Base-by-base conservation (phyloP, 2,888 invertebrate genomes). In the Ligdia adustata region DNA sequence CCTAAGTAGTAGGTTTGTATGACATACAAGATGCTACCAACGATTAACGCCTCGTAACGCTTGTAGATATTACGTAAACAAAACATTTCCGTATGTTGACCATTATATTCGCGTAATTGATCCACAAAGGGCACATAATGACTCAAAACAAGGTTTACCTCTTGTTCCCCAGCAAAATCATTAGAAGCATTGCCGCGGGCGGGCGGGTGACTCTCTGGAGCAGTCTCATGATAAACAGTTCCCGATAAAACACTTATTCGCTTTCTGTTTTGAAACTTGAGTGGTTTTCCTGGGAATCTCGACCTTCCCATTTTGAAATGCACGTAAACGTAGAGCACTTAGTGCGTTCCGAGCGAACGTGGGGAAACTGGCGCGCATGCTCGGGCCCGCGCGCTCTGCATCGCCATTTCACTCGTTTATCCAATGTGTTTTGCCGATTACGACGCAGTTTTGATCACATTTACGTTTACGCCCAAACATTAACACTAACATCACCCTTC, bases 281-380 rank as follows among this genome's bases (percentile, higher is more conserved):
- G 93, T 83, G 96, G 96, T 92, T 95, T 96, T 79, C 96, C 96
- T 80, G 96, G 96, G 93, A 96, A 96, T 92, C 94, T 94, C 87
- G 94, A 94, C 91, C 94, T 93, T 91, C 94, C 94, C 95, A 94
- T 95, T 90, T 91, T 92, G 92, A 82, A 88, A 70, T 81, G 73
- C 84, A 84, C 81, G 81, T 85, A 86, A 87, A 90, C 91, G 90
- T 89, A 87, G 82, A 79, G 86, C 88, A 85, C 79, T 91, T 80
- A 91, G 84, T 90, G 86, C 83, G 87, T 83, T 88, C 80, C 85
- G 72, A 82, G 84, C 75, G 76, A 81, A 70, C 71, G 83, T 79
- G 71, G 80, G 74, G 82, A 83, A 84, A 89, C 87, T 87, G 83
- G 88, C 88, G 89, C 90, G 90, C 90, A 90, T 90, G 90, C 90